These are phyloP conservation scores for Andricus grossulariae DNA, from an alignment of 1,140 invertebrate species.

Conservation along the genomic window DNA sequence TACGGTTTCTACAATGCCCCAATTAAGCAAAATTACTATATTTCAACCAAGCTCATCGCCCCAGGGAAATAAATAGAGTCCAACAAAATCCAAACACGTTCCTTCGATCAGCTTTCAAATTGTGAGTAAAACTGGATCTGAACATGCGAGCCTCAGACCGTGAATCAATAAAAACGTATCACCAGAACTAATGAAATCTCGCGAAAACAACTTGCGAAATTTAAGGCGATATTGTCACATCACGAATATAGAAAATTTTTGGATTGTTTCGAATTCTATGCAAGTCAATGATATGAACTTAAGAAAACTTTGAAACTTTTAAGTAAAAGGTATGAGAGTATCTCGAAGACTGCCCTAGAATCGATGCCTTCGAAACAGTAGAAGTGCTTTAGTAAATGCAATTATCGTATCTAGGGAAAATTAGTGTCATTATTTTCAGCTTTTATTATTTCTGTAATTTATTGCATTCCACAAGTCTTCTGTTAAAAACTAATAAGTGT, in stretches of 20 bases:
- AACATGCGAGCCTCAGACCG: background rate
- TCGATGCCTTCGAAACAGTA: background rate
- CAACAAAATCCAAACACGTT: background rate
- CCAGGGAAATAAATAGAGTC: slow-evolving; percentile 14
- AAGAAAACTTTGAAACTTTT: background rate
- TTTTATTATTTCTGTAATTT: too few relatives aligned
- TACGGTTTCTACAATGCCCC: slow-evolving; percentile 5
- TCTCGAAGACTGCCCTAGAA: background rate
- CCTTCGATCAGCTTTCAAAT: slow-evolving; percentile 8
- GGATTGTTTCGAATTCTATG: background rate
- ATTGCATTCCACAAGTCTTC: too few relatives aligned
- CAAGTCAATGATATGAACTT: background rate
- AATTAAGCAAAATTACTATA: slow-evolving; percentile 18
- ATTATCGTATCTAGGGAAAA: background rate
- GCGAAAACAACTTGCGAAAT: background rate
- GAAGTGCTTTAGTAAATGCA: background rate
- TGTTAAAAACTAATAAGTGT: too few relatives aligned
- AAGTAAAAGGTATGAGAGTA: background rate
- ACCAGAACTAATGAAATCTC: background rate
- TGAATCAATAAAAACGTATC: slow-evolving; percentile 11
- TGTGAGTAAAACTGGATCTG: slow-evolving; percentile 12
- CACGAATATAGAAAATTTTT: background rate
- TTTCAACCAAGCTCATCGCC: slow-evolving; percentile 5
- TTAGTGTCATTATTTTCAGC: too few relatives aligned
- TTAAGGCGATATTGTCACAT: background rate